Percentiles rank a stretch among this genome's conserved stretches.
Conservation (phyloP, 2,888 invertebrate species). For the Smittia aterrima region DNA sequence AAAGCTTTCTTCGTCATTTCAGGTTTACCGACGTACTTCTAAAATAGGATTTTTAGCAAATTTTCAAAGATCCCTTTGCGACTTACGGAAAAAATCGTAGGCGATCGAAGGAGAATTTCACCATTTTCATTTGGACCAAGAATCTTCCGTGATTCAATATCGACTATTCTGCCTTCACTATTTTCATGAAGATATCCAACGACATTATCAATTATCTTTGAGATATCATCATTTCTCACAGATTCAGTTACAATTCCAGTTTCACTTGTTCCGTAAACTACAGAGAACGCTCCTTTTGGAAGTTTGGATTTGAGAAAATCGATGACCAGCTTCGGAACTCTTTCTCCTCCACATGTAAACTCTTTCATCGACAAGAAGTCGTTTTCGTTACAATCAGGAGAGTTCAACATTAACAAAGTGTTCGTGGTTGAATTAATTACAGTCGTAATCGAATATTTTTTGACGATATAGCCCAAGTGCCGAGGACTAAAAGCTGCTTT, state of each 20-base stretch:
- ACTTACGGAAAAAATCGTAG: neutral
- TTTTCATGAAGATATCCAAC: neutral
- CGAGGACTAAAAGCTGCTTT: neutral
- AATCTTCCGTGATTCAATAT: neutral
- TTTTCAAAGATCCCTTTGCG: no score
- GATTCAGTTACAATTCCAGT: neutral
- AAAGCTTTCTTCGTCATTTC: neutral
- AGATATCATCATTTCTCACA: neutral
- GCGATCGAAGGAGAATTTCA: neutral
- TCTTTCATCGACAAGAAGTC: neutral
- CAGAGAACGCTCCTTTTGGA: neutral
- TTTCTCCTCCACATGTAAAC: neutral
- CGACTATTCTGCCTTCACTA: neutral
- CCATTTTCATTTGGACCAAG: neutral
- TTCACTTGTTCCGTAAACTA: neutral
- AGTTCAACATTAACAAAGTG: neutral
- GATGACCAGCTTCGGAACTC: neutral
- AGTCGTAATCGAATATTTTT: neutral
- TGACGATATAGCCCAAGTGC: neutral
- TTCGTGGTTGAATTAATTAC: neutral
- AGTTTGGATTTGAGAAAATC: neutral
- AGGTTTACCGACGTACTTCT: neutral
- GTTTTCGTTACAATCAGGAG: neutral
- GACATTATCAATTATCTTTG: neutral
- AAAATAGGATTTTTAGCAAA: neutral